Evolutionary conservation across 64 coral and sea anemone species (phyloP).

Genomic region (Acropora tenuis): DNA sequence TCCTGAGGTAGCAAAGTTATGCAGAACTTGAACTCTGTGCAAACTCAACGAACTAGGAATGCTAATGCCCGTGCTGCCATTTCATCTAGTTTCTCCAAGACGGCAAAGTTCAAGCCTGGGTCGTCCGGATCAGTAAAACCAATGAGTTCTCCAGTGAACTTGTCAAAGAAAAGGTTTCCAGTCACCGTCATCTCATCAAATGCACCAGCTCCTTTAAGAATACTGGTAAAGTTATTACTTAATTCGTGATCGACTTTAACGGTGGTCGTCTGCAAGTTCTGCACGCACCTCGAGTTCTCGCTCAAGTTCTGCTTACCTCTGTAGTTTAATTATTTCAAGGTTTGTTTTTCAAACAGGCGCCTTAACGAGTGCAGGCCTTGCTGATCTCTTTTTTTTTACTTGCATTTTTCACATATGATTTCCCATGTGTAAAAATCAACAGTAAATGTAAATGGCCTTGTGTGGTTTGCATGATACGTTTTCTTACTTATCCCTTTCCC

Average conservation of each 20-base stretch:
- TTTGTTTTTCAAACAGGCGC: too few relatives aligned
- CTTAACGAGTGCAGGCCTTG: too few relatives aligned
- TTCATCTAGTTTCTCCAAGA: neutral
- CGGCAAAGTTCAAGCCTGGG: neutral
- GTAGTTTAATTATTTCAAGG: too few relatives aligned
- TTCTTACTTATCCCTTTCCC: too few relatives aligned
- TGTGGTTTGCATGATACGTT: too few relatives aligned
- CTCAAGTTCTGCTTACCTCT: too few relatives aligned
- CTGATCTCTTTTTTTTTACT: too few relatives aligned
- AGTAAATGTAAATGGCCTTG: too few relatives aligned
- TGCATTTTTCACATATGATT: too few relatives aligned
- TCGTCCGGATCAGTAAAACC: neutral
- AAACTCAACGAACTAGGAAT: too few relatives aligned
- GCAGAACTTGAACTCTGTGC: conserved; percentile 3
- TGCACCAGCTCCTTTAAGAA: conserved; percentile 19
- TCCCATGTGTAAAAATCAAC: too few relatives aligned
- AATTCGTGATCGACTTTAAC: conserved; percentile 5
- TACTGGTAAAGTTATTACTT: conserved; percentile 17
- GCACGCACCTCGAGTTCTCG: neutral
- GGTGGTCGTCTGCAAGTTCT: neutral
- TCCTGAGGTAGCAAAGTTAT: neutral
- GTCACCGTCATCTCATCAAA: too few relatives aligned
- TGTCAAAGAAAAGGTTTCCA: neutral
- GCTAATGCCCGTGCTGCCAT: neutral
- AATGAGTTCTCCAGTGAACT: neutral